A percentile compares a stretch with the other conserved stretches of the same genome.
phyloP scores from a whole-genome alignment of 2,113 vertebrate genomes.

The Crotalus horridus region DNA sequence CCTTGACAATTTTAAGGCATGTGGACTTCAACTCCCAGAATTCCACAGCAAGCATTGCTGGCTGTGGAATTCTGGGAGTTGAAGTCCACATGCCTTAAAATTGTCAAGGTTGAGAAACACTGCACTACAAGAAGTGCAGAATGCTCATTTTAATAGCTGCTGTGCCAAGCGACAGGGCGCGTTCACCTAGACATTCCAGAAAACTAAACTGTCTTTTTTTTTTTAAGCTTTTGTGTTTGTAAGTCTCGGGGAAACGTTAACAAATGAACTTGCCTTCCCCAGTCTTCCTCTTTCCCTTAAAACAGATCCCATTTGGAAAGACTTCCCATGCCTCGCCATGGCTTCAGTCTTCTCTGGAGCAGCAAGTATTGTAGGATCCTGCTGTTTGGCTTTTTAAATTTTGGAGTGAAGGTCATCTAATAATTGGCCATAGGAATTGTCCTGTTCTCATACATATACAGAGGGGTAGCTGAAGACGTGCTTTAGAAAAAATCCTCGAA shows the following conservation, averaged over 20 bases:
- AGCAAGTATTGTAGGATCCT: constrained; percentile 6
- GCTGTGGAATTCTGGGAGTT: no score
- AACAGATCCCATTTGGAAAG: neutral
- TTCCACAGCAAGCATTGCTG: no score
- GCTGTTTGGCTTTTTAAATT: neutral
- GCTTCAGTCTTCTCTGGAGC: neutral
- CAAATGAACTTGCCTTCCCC: neutral
- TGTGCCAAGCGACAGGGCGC: neutral
- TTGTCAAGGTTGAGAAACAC: no score
- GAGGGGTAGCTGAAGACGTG: neutral
- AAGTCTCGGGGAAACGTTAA: neutral
- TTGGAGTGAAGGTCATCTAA: neutral
- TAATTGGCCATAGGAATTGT: neutral
- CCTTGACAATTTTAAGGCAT: no score
- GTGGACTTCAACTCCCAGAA: no score
- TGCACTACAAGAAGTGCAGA: neutral
- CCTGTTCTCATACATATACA: neutral
- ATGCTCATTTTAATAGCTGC: neutral
- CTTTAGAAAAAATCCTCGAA: neutral
- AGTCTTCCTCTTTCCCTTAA: constrained; percentile 10
- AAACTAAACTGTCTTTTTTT: constrained; percentile 19
- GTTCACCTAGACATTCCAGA: constrained; percentile 25
- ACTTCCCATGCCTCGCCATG: constrained; percentile 19
- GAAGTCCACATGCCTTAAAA: no score
- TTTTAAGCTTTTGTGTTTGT: neutral